phyloP scores from a whole-genome alignment of 2,797 vertebrate species.

The Leuciscus waleckii region DNA sequence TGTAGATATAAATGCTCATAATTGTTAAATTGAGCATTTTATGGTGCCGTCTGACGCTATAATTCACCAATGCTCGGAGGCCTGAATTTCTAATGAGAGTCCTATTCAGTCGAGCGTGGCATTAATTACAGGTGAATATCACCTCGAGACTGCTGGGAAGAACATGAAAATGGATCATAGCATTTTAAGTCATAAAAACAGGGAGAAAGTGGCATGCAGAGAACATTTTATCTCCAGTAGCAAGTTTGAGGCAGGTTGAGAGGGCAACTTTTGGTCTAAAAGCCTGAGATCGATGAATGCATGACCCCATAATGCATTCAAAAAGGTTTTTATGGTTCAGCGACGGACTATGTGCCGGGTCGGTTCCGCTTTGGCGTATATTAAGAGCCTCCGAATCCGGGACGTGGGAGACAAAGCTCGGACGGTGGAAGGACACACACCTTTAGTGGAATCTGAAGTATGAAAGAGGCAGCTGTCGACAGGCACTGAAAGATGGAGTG shows the following conservation, averaged over 20 bases:
- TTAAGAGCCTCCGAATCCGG: not conserved
- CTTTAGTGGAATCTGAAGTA: constrained; percentile 36
- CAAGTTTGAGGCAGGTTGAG: not conserved
- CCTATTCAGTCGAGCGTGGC: constrained; percentile 66
- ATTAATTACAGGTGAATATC: constrained; percentile 73
- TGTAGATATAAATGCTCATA: constrained; percentile 69
- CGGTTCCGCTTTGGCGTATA: not conserved
- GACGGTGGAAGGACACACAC: constrained; percentile 32
- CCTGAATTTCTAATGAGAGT: constrained; percentile 67
- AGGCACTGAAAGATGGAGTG: constrained; percentile 63
- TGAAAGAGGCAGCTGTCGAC: constrained; percentile 64
- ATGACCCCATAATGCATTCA: constrained; percentile 5
- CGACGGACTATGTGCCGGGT: not conserved
- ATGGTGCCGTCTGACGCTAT: constrained; percentile 65
- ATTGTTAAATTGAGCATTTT: constrained; percentile 80
- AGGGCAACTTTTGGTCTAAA: constrained; percentile 9
- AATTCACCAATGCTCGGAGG: constrained; percentile 68
- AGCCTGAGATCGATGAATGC: not conserved
- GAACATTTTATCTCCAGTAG: constrained; percentile 17
- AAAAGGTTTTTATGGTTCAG: not conserved
- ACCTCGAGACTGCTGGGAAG: constrained; percentile 26
- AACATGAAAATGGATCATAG: constrained; percentile 12
- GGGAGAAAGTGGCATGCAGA: not conserved
- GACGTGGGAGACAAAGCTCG: not conserved
- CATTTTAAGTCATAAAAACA: constrained; percentile 26